phyloP scores from a whole-genome alignment of 2,113 vertebrate species.

The Hippopotamus amphibius region DNA sequence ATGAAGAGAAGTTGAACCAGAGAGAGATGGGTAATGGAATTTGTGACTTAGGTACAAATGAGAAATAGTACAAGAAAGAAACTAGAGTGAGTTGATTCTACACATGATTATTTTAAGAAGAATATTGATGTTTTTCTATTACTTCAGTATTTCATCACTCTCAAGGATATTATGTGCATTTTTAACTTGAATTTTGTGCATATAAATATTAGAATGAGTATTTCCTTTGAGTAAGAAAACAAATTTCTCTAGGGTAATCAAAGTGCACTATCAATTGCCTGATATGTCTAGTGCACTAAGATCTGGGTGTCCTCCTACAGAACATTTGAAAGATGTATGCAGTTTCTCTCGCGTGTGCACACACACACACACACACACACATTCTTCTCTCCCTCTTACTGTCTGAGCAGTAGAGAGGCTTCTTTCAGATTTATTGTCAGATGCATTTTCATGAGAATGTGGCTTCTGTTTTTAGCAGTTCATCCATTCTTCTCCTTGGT shows the following conservation, averaged over 20 bases:
- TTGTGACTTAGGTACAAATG: constrained; percentile 56
- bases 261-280: constrained; percentile 2
- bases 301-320: neutral
- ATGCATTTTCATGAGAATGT: constrained; percentile 68
- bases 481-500: constrained; percentile 64
- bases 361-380: neutral
- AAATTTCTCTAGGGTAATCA: constrained; percentile 47
- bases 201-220: constrained; percentile 47
- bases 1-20: neutral
- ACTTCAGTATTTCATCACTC: constrained; percentile 24
- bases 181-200: constrained; percentile 53
- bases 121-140: neutral
- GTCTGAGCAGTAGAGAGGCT: neutral
- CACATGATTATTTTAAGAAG: neutral
- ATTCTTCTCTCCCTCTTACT: neutral
- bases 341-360: neutral
- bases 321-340: neutral
- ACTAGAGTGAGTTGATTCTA: constrained; percentile 13
- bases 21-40: neutral
- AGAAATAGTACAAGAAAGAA: constrained; percentile 45
- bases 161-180: neutral
- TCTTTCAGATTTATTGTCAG: constrained; percentile 68
- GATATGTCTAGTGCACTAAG: neutral
- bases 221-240: constrained; percentile 21
- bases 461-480: constrained; percentile 68